Conservation (phyloP, 2,797 vertebrate species). For the Hyperoplus lanceolatus region DNA sequence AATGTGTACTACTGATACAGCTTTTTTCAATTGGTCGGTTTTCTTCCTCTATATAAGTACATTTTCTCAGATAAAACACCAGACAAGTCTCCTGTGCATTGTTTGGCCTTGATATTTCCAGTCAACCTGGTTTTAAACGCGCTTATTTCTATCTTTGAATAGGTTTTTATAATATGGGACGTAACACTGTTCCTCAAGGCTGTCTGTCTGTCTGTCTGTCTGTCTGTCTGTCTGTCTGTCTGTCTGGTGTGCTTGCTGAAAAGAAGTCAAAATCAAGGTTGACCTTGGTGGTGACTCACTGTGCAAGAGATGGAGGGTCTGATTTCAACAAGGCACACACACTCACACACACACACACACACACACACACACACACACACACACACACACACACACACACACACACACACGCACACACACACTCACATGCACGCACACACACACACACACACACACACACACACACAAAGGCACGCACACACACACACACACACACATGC, state of each 20-base stretch:
- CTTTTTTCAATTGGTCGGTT: not conserved
- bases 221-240: not conserved
- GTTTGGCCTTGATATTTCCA: not conserved
- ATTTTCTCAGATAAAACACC: not conserved
- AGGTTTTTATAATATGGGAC: not conserved
- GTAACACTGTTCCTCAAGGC: slow-evolving; percentile 2
- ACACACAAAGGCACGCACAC: too few relatives aligned
- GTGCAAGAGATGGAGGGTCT: not conserved
- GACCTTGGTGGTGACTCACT: slow-evolving; percentile 27
- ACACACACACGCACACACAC: too few relatives aligned
- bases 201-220: not conserved
- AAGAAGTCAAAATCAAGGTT: slow-evolving; percentile 6
- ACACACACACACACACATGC: too few relatives aligned
- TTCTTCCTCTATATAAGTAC: not conserved
- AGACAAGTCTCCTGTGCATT: not conserved
- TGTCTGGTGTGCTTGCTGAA: slow-evolving; percentile 21
- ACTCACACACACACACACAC: too few relatives aligned
- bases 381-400: too few relatives aligned
- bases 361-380: too few relatives aligned
- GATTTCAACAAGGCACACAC: slow-evolving; percentile 13
- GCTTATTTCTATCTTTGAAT: not conserved
- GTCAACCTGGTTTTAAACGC: not conserved
- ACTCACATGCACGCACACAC: not conserved
- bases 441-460: too few relatives aligned
- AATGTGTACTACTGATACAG: too few relatives aligned